Percentiles rank a stretch among this genome's conserved stretches.
phyloP scores from a whole-genome alignment of 1,140 invertebrate species.

The Drosophila willistoni region DNA sequence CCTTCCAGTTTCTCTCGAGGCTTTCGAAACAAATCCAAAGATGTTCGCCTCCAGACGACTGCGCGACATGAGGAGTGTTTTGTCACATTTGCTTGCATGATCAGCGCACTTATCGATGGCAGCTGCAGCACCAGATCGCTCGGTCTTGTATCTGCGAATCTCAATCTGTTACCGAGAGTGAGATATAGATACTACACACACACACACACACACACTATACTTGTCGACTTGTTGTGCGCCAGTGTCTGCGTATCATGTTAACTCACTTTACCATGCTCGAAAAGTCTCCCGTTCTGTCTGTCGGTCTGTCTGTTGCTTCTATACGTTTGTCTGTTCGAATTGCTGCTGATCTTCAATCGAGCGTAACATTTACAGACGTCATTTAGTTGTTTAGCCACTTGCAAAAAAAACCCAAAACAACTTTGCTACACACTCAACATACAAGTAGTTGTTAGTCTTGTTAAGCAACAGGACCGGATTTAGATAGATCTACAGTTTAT shows the following conservation, averaged over 20 bases:
- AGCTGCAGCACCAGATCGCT: conserved; percentile 32
- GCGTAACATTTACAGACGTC: conserved; percentile 61
- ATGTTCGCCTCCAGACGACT: conserved; percentile 6
- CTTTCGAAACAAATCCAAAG: conserved; percentile 10
- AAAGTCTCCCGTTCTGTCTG: conserved; percentile 6
- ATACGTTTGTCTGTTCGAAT: conserved; percentile 31
- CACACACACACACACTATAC: not conserved
- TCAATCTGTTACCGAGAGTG: conserved; percentile 24
- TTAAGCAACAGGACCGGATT: conserved; percentile 1
- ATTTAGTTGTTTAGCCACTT: conserved; percentile 67
- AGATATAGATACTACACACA: conserved; percentile 1
- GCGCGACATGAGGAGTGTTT: conserved; percentile 6
- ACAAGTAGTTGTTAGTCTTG: conserved; percentile 5
- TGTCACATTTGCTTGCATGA: conserved; percentile 64
- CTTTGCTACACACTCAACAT: conserved; percentile 33
- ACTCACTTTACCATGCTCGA: conserved; percentile 30
- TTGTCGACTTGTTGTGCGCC: conserved; percentile 29
- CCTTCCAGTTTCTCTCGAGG: conserved; percentile 48
- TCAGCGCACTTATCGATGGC: conserved; percentile 47
- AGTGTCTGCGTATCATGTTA: conserved; percentile 47
- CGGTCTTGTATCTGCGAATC: conserved; percentile 43
- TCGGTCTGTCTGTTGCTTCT: conserved; percentile 8
- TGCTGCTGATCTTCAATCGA: conserved; percentile 60
- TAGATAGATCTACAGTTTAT: not conserved
- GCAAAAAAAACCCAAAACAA: conserved; percentile 10